A percentile compares a stretch with the other conserved stretches of the same genome.
Conservation (phyloP, 1,140 invertebrate species). For the Neuroterus valhalla region DNA sequence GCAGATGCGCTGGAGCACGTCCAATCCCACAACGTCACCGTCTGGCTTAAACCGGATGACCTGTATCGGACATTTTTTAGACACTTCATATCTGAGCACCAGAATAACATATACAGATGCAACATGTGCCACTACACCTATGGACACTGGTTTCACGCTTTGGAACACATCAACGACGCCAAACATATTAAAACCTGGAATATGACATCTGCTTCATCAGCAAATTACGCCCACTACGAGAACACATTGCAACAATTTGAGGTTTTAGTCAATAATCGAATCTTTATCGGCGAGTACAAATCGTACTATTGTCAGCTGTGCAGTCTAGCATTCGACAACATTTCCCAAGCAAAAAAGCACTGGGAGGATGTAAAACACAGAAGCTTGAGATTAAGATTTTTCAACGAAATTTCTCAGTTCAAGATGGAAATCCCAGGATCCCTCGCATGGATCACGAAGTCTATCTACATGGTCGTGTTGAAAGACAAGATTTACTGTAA, state of each 20-base stretch:
- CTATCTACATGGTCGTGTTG: neutral
- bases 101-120: neutral
- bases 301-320: neutral
- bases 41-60: neutral
- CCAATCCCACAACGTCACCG: neutral
- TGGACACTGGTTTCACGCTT: neutral
- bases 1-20: neutral
- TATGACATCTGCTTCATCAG: neutral
- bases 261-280: neutral
- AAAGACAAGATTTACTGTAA: conserved; percentile 16
- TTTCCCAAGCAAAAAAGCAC: neutral
- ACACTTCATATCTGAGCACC: neutral
- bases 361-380: neutral
- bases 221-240: conserved; percentile 1
- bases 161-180: neutral
- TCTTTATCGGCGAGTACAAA: neutral
- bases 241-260: neutral
- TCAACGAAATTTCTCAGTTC: neutral
- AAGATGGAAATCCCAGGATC: neutral
- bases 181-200: neutral
- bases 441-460: neutral
- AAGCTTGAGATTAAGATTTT: neutral
- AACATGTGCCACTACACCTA: neutral
- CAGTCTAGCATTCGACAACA: neutral
- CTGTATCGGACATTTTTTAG: neutral